Evolutionary conservation across 2,113 vertebrate genomes (phyloP).

Genomic region (Neopipo cinnamomea): DNA sequence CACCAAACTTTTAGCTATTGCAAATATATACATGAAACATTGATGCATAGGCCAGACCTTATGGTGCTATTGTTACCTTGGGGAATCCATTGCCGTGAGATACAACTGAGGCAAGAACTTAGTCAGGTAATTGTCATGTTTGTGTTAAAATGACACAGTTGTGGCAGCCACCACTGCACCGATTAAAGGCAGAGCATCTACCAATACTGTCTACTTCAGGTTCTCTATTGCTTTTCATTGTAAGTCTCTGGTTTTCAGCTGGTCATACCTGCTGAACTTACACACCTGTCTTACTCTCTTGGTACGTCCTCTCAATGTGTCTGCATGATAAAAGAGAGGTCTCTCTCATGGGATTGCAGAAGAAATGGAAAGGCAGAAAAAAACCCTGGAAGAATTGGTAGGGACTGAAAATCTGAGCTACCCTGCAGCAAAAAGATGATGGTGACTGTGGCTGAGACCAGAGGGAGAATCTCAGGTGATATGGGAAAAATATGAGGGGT

Average conservation of each 20-base stretch:
- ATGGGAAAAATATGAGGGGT: background rate
- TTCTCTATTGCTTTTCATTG: background rate
- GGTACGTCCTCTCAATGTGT: background rate
- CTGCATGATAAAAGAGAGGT: background rate
- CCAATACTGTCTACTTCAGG: background rate
- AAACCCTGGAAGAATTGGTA: background rate
- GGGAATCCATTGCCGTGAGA: background rate
- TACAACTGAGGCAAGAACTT: background rate
- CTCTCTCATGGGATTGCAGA: background rate
- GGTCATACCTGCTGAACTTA: background rate
- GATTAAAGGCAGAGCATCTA: background rate
- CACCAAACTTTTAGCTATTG: background rate
- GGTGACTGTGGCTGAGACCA: background rate
- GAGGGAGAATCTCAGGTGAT: background rate
- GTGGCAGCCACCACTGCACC: background rate
- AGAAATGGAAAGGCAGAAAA: background rate
- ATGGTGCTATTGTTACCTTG: rapidly evolving
- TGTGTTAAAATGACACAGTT: background rate
- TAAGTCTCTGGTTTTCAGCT: background rate
- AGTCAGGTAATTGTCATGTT: background rate
- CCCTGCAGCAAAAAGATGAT: background rate
- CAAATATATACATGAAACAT: background rate
- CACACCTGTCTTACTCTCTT: background rate
- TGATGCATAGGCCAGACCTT: background rate
- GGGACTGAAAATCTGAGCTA: background rate